Base-by-base conservation (phyloP, 2,888 invertebrate genomes). In the Miltochrista miniata region DNA sequence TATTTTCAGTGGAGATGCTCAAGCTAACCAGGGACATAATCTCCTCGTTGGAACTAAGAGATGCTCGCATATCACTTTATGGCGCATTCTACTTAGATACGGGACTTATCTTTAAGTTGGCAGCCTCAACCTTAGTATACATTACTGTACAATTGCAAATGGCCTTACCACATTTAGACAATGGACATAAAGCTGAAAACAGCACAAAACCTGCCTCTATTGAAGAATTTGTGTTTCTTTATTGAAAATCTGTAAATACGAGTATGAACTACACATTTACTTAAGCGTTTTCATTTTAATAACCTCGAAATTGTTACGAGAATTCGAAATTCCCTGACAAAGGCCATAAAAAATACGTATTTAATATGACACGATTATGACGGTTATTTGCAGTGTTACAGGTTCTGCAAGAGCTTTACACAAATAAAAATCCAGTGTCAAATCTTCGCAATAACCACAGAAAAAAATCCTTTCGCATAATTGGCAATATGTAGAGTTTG, bases 141-240 rank as follows among this genome's bases (percentile, higher is more conserved):
- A 74, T 86, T 3, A 85, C 81, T 3, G 79, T 83, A 9, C 85
- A 85, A 49, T 54, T 87, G 11, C 85, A 85, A 47, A 46, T 85
- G 9, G 75, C 79, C 0, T 76, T 81, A 44, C 72, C 76, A 0
- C 66, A 68, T 18, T 49, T 61, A 31, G 59, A 64, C 40, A 56
- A 64, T 15, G 53, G 49, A 0, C 51, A 54, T 15, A 65, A 51
- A 49, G 9, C 51, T 33, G 45, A 50, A 18, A 68, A 68, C 24
- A 15, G 42, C 15, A 57, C 63, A 11, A 29, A 39, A 29, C 11
- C 24, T 13, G 29, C 15, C 24, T 35, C n/a, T 3, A 30, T 49
- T 1, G 58, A 52, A 45, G 58, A 65, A 14, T 61, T 61, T 43
- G 39, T 64, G 48, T 65, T 64, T 37, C 44, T 61, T 2, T 64